phyloP scores from a whole-genome alignment of 2,113 vertebrate species.

The Oryzias curvinotus region DNA sequence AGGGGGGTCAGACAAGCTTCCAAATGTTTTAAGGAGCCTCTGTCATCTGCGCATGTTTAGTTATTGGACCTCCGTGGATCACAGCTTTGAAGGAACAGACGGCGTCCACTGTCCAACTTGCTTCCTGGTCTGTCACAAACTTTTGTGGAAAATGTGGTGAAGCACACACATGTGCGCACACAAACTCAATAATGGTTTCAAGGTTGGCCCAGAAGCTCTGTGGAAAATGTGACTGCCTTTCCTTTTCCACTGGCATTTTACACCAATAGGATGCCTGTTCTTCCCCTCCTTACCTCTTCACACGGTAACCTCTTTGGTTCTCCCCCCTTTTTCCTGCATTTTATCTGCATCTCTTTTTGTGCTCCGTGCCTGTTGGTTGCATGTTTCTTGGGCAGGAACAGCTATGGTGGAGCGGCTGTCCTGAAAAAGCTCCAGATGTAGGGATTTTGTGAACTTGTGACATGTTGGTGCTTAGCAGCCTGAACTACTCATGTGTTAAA shows the following conservation, averaged over 20 bases:
- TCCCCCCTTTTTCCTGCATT: constrained; percentile 2
- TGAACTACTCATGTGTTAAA: constrained; percentile 34
- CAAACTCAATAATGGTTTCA: constrained; percentile 71
- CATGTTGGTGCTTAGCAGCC: constrained; percentile 36
- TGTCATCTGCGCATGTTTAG: too few species aligned
- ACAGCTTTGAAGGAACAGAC: constrained; percentile 12
- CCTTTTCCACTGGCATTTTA: constrained; percentile 71
- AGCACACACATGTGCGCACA: constrained; percentile 33
- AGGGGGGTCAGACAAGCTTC: too few species aligned
- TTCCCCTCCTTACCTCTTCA: not conserved
- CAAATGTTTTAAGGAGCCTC: too few species aligned
- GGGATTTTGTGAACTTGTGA: constrained; percentile 19
- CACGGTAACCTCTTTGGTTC: not conserved
- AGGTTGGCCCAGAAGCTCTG: constrained; percentile 57
- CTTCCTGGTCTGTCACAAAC: constrained; percentile 64
- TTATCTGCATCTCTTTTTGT: constrained; percentile 6
- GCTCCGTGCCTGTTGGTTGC: constrained; percentile 52
- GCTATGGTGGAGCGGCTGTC: constrained; percentile 36
- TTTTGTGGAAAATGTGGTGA: constrained; percentile 75
- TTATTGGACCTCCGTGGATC: not conserved
- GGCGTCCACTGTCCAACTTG: constrained; percentile 42
- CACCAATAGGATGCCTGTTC: constrained; percentile 67
- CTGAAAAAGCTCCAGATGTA: constrained; percentile 27
- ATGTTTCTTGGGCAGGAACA: constrained; percentile 48
- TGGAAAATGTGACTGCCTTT: constrained; percentile 73